A percentile compares a stretch with the other conserved stretches of the same genome.
Evolutionary conservation across 1,140 invertebrate genomes (phyloP).

Genomic region (Caenorhabditis inopinata): DNA sequence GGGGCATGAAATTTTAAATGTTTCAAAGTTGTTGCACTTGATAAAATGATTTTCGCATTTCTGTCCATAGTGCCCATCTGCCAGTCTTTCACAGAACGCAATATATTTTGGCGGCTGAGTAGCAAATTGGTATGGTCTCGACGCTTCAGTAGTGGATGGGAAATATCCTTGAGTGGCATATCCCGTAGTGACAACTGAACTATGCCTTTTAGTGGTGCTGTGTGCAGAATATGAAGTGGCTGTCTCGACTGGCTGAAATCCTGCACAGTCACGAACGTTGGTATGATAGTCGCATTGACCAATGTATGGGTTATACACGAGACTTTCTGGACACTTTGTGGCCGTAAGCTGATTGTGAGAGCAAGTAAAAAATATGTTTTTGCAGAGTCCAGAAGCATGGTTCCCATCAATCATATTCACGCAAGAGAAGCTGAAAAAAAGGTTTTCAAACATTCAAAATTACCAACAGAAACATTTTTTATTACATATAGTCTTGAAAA

Average conservation of each 20-base stretch:
- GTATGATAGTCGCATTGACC: neutral
- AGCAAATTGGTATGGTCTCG: neutral
- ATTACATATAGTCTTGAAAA: no score
- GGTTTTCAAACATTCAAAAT: no score
- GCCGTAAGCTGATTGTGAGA: neutral
- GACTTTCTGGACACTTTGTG: neutral
- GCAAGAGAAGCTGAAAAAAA: constrained; percentile 1
- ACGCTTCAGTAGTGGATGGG: neutral
- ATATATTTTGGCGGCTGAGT: neutral
- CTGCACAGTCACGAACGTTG: neutral
- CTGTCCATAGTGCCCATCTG: neutral
- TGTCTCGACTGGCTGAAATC: neutral
- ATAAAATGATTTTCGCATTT: neutral
- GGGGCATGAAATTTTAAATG: neutral
- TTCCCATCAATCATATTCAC: neutral
- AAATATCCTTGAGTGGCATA: neutral
- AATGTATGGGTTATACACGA: neutral
- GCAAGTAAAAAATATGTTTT: neutral
- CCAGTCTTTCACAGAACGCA: constrained; percentile 3
- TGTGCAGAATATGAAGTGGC: neutral
- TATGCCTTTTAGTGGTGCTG: neutral
- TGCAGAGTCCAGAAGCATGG: constrained; percentile 13
- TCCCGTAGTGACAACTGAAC: no score
- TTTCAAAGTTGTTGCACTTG: neutral
- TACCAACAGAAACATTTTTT: no score